Percentiles rank a stretch among this genome's conserved stretches.
phyloP scores from a whole-genome alignment of 2,888 invertebrate species.

The Leucoma salicis region DNA sequence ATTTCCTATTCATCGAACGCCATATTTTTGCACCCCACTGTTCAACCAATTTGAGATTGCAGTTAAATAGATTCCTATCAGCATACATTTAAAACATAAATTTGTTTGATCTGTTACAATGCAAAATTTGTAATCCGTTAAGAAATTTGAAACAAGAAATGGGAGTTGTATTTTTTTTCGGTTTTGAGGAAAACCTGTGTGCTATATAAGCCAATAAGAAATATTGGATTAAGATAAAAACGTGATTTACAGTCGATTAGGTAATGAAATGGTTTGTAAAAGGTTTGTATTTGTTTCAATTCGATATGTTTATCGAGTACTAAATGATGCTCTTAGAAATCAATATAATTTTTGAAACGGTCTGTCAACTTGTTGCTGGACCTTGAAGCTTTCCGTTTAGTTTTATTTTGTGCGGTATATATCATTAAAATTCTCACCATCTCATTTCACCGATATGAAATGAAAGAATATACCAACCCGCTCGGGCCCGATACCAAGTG shows the following conservation, averaged over 20 bases:
- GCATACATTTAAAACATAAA: slow-evolving; percentile 16
- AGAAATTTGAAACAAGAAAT: slow-evolving; percentile 55
- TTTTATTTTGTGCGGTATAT: no score
- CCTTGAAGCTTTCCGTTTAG: no score
- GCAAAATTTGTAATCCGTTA: slow-evolving; percentile 33
- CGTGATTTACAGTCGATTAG: slow-evolving; percentile 63
- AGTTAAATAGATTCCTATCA: slow-evolving; percentile 20
- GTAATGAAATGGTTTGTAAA: slow-evolving; percentile 48
- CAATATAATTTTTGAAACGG: no score
- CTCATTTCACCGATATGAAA: no score
- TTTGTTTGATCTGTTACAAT: slow-evolving; percentile 13
- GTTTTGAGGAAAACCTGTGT: slow-evolving; percentile 49
- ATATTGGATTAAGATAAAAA: slow-evolving; percentile 65
- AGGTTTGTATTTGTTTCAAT: slow-evolving; percentile 36
- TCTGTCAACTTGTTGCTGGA: no score
- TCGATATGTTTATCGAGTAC: not conserved
- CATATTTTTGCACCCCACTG: slow-evolving; percentile 47
- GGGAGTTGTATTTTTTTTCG: slow-evolving; percentile 40
- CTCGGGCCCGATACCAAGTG: no score
- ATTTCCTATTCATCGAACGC: slow-evolving; percentile 67
- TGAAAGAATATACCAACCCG: no score
- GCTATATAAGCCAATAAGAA: slow-evolving; percentile 54
- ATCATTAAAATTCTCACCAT: no score
- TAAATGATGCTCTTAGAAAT: no score
- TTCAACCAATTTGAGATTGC: slow-evolving; percentile 31